Conservation (phyloP, 1,140 invertebrate genomes). For the Ceratina calcarata region DNA sequence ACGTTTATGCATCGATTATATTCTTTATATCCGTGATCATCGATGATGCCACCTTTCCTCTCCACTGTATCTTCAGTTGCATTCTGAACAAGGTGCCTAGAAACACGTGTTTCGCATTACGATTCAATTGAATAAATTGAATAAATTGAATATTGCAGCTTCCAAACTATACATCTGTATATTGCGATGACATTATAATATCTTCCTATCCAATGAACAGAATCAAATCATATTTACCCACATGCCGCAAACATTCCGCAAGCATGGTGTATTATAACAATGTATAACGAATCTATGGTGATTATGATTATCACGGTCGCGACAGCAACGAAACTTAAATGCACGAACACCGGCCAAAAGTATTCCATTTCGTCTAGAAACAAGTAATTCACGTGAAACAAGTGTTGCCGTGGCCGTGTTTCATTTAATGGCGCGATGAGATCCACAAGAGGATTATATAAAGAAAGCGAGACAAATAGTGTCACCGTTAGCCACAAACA, state of each 20-base stretch:
- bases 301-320: background rate
- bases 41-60: too few species aligned
- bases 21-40: background rate
- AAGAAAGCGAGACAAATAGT: too few species aligned
- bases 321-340: background rate
- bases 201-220: background rate
- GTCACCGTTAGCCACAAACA: background rate
- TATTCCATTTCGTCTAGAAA: background rate
- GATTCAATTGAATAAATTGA: background rate
- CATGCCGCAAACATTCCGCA: constrained; percentile 21
- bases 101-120: background rate
- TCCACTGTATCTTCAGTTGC: too few species aligned
- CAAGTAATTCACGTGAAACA: constrained; percentile 6
- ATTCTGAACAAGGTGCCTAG: too few species aligned
- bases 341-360: background rate
- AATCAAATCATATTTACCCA: constrained; percentile 15
- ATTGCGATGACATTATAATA: too few species aligned
- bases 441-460: background rate
- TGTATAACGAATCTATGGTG: constrained; percentile 16
- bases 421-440: constrained; percentile 15
- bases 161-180: too few species aligned
- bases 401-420: background rate
- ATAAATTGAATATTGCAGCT: too few species aligned
- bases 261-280: constrained; percentile 3
- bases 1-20: background rate